These are phyloP conservation scores for Nasonia oneida DNA, from an alignment of 2,888 invertebrate species.

Conservation along the genomic window DNA sequence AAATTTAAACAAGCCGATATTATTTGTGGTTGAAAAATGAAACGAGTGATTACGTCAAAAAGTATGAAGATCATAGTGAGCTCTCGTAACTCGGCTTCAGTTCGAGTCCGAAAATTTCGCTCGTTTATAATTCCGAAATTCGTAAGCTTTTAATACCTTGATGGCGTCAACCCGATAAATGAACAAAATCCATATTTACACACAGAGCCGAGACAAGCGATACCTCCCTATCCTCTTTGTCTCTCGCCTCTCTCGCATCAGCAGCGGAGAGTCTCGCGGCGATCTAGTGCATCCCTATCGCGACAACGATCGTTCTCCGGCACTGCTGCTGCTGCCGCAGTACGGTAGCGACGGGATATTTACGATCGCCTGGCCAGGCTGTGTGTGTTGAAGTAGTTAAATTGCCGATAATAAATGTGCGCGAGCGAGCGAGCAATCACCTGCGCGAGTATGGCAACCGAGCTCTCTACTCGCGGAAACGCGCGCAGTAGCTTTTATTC, in stretches of 20 bases:
- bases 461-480: not conserved
- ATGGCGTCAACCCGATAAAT: constrained; percentile 20
- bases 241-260: constrained; percentile 46
- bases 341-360: constrained; percentile 61
- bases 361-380: constrained; percentile 66
- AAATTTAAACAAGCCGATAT: constrained; percentile 44
- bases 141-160: constrained; percentile 49
- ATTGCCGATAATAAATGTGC: constrained; percentile 76
- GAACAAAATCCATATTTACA: constrained; percentile 55
- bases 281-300: constrained; percentile 76
- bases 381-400: constrained; percentile 76
- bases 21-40: too few species aligned
- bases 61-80: not conserved
- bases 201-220: constrained; percentile 42
- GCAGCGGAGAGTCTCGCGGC: constrained; percentile 54
- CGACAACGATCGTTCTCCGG: constrained; percentile 74
- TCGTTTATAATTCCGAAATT: constrained; percentile 49
- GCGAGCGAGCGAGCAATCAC: constrained; percentile 53
- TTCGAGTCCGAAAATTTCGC: constrained; percentile 26
- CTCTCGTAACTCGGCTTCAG: constrained; percentile 49
- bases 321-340: constrained; percentile 58
- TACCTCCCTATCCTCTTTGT: constrained; percentile 66
- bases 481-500: not conserved
- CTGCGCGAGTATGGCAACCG: constrained; percentile 44
- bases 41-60: not conserved